Evolutionary conservation across 2,888 invertebrate genomes (phyloP).

Genomic region (Gymnoscelis rufifasciata): DNA sequence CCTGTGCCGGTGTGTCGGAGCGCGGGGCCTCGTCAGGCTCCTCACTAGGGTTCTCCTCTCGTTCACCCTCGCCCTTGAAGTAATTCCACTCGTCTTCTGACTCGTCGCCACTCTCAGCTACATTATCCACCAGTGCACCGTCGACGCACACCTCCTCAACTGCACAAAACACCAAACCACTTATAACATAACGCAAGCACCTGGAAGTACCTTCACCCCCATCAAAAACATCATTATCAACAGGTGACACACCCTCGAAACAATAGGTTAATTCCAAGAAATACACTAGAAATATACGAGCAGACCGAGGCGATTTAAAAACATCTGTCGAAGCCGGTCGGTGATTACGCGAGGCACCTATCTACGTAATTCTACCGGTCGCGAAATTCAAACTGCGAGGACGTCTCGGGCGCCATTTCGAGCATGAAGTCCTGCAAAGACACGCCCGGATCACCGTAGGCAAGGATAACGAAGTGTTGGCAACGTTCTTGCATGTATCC

Average conservation of each 20-base stretch:
- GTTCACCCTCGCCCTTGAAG: slow-evolving; percentile 83
- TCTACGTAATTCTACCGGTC: slow-evolving; percentile 68
- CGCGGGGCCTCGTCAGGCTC: slow-evolving; percentile 77
- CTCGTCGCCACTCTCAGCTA: slow-evolving; percentile 86
- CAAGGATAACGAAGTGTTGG: slow-evolving; percentile 30
- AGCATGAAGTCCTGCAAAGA: slow-evolving; percentile 47
- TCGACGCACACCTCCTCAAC: slow-evolving; percentile 72
- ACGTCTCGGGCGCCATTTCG: slow-evolving; percentile 71
- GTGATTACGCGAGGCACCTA: slow-evolving; percentile 34
- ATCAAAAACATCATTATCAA: slow-evolving; percentile 47
- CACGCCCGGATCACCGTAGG: slow-evolving; percentile 57
- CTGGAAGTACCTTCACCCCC: slow-evolving; percentile 43
- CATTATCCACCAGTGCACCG: slow-evolving; percentile 82
- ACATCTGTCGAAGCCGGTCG: slow-evolving; percentile 35
- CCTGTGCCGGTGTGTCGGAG: slow-evolving; percentile 71
- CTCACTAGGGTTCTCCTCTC: slow-evolving; percentile 77
- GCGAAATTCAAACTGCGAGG: slow-evolving; percentile 66
- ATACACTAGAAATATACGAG: no score
- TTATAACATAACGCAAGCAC: slow-evolving; percentile 14
- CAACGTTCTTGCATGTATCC: slow-evolving; percentile 55
- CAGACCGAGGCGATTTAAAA: slow-evolving; percentile 7
- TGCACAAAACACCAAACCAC: slow-evolving; percentile 51
- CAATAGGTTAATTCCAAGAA: slow-evolving; percentile 25
- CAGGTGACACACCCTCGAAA: slow-evolving; percentile 72
- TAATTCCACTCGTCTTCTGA: slow-evolving; percentile 95